Base-by-base conservation (phyloP, 2,797 vertebrate species). In the Fistularia commersonii region DNA sequence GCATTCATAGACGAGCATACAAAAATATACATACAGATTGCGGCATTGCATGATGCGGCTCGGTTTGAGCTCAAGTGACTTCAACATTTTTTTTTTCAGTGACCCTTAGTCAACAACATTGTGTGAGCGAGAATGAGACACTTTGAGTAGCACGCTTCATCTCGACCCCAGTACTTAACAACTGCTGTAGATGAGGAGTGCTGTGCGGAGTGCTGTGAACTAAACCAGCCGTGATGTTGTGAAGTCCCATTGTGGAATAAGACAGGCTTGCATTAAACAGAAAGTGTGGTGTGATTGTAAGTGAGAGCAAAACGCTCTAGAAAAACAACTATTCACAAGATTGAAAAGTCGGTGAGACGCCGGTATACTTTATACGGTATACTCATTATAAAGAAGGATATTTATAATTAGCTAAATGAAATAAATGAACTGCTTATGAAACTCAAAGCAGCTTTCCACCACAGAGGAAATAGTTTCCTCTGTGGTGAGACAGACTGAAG, bases 181-280 rank as follows among this genome's bases (percentile, higher is more conserved):
- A 74, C 36, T 74, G 60, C 70, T 55, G 64, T 54, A 53, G 51
- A 35, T 4, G 33, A 57, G 42, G 47, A 48, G 49, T 14, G 52
- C 48, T 62, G 36, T 4, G 33, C 54, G 42, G 47, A 48, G 49
- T 14, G 52, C 48, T 62, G 36, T 46, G 70, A 13, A 61, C 2
- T 79, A 69, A 77, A 79, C 52, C 58, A 77, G 56, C 56, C 67
- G 57, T 50, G 59, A 71, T 74, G 57, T 69, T 69, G 70, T 78
- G 75, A 80, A 79, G 72, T 76, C 66, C 45, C 35, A 40, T 56
- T 65, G 69, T 79, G 76, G 73, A 83, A 83, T 71, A 80, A 66
- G 69, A 64, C 61, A 52, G 23, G 23, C 23, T 23, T 23, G 23
- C 23, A 23, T 23, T 23, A 23, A 4, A 4, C 23, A 23, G 23